Evolutionary conservation across 2,888 invertebrate genomes (phyloP).

Genomic region (Parascotia fuliginaria): DNA sequence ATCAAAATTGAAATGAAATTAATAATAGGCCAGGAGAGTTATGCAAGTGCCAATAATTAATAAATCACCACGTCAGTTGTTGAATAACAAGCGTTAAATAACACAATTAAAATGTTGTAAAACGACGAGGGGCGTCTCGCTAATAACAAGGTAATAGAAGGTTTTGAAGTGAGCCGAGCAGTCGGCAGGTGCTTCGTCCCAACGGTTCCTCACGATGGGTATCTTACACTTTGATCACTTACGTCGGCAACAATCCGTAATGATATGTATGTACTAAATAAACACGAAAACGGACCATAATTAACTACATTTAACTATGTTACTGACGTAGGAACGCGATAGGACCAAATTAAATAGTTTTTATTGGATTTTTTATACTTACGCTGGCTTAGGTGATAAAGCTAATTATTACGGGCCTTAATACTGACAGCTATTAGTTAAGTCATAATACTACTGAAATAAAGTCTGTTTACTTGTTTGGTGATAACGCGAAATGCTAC

Average conservation of each 20-base stretch:
- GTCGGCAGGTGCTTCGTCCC: conserved; percentile 64
- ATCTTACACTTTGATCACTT: conserved; percentile 72
- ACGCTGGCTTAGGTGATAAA: conserved; percentile 14
- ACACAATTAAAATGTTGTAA: conserved; percentile 75
- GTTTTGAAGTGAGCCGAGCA: conserved; percentile 53
- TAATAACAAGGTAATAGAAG: conserved; percentile 74
- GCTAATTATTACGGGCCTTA: conserved; percentile 17
- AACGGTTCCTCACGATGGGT: conserved; percentile 56
- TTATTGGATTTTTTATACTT: conserved; percentile 33
- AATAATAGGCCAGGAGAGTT: conserved; percentile 33
- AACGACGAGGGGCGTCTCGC: conserved; percentile 66
- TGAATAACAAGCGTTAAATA: conserved; percentile 72
- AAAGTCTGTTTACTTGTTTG: too few species aligned
- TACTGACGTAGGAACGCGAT: conserved; percentile 46
- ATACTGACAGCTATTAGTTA: conserved; percentile 9
- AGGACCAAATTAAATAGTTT: conserved; percentile 39
- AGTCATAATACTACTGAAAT: not conserved
- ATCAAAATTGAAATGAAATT: conserved; percentile 1
- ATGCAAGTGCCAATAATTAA: conserved; percentile 41
- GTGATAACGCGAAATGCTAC: too few species aligned
- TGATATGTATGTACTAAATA: conserved; percentile 71
- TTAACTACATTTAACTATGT: conserved; percentile 61
- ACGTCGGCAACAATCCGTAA: conserved; percentile 68
- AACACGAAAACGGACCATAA: conserved; percentile 64
- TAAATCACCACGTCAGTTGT: conserved; percentile 58